Percentiles rank a stretch among this genome's conserved stretches.
phyloP scores from a whole-genome alignment of 2,888 invertebrate genomes.

The Drosophila glabriapex region DNA sequence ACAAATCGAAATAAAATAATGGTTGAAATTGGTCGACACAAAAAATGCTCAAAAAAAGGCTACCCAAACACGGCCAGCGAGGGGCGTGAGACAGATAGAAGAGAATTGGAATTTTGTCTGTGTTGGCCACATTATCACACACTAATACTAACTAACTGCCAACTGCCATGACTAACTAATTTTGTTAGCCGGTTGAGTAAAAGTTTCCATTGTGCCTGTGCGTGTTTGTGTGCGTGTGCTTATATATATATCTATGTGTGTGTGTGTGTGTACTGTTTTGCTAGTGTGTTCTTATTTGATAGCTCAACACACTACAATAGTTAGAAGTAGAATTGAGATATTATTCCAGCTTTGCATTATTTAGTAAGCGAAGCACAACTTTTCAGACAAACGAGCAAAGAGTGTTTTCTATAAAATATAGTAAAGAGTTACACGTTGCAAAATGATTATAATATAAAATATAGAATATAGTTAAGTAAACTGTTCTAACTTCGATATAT shows the following conservation, averaged over 20 bases:
- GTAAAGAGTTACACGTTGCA: not conserved
- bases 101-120: conserved; percentile 29
- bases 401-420: not conserved
- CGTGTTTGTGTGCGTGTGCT: not conserved
- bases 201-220: conserved; percentile 4
- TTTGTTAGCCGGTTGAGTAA: conserved; percentile 30
- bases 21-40: not conserved
- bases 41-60: not conserved
- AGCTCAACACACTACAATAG: conserved; percentile 23
- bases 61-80: not conserved
- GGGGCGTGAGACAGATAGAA: conserved; percentile 10
- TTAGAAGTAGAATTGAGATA: conserved; percentile 23
- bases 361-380: not conserved
- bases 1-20: conserved; percentile 36
- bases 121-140: conserved; percentile 33
- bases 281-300: conserved; percentile 21
- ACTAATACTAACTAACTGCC: conserved; percentile 21
- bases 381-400: not conserved
- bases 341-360: conserved; percentile 30
- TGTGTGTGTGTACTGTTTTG: conserved; percentile 6
- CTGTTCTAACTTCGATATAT: not conserved
- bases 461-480: not conserved
- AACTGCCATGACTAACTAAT: conserved; percentile 45
- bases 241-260: not conserved
- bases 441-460: not conserved